These are phyloP conservation scores for Perccottus glenii DNA, from an alignment of 2,113 vertebrate species.

Conservation along the genomic window DNA sequence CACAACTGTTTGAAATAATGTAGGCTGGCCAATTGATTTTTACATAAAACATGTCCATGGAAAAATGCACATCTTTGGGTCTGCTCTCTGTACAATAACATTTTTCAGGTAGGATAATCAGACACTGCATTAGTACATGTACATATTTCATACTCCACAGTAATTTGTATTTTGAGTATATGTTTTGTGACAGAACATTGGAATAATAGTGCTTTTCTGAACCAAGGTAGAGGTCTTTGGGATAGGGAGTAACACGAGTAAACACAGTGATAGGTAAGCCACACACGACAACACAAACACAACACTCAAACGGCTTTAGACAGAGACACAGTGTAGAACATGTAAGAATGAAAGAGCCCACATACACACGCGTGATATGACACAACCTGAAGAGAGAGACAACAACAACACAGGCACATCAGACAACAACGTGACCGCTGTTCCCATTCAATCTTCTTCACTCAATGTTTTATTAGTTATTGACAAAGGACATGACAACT, in stretches of 20 bases:
- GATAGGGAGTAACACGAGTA: slow-evolving; percentile 57
- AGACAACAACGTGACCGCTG: slow-evolving; percentile 76
- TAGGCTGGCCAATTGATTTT: slow-evolving; percentile 9
- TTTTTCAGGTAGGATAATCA: background rate
- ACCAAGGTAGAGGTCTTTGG: slow-evolving; percentile 53
- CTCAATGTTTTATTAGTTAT: slow-evolving; percentile 52
- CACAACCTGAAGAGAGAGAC: slow-evolving; percentile 85
- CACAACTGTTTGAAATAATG: background rate
- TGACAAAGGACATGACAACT: slow-evolving; percentile 61
- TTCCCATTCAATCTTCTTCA: slow-evolving; percentile 61
- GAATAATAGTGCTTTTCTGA: slow-evolving; percentile 38
- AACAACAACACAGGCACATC: slow-evolving; percentile 81
- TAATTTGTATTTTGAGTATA: no score
- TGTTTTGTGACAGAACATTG: background rate
- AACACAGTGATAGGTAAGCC: slow-evolving; percentile 66
- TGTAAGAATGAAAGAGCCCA: slow-evolving; percentile 83
- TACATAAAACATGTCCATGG: background rate
- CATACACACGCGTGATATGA: slow-evolving; percentile 86
- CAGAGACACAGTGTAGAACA: slow-evolving; percentile 75
- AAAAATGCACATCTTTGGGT: background rate
- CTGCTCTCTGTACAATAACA: no score
- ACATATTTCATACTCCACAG: background rate
- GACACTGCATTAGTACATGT: slow-evolving; percentile 8
- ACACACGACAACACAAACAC: slow-evolving; percentile 69
- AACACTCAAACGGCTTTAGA: slow-evolving; percentile 70